These are phyloP conservation scores for Ephestia elutella DNA, from an alignment of 1,140 invertebrate species.

Conservation along the genomic window DNA sequence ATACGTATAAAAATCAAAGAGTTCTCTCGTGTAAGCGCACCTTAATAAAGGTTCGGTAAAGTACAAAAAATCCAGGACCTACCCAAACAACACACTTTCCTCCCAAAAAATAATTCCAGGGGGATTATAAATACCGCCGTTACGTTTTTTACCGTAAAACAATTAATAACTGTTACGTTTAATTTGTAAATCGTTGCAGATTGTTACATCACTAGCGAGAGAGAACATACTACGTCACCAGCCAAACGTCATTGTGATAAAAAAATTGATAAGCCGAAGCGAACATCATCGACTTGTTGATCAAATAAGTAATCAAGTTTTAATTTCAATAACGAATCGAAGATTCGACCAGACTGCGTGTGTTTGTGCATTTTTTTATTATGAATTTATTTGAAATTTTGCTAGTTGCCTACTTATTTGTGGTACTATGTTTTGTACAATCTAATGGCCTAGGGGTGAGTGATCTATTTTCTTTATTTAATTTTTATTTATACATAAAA, in stretches of 20 bases:
- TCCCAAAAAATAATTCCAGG: too few species aligned
- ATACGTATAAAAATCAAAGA: too few species aligned
- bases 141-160: too few species aligned
- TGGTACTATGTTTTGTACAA: not conserved
- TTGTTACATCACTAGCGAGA: slow-evolving; percentile 13
- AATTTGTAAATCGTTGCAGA: not conserved
- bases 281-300: slow-evolving; percentile 33
- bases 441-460: not conserved
- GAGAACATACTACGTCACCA: not conserved
- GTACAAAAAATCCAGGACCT: too few species aligned
- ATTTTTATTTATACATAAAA: not conserved
- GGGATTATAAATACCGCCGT: too few species aligned
- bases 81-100: too few species aligned
- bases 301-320: slow-evolving; percentile 20
- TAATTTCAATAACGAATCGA: slow-evolving; percentile 14
- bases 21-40: too few species aligned
- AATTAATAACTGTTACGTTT: too few species aligned
- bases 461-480: not conserved
- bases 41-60: too few species aligned
- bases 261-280: slow-evolving; percentile 11
- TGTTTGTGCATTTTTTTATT: not conserved
- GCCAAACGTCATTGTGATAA: slow-evolving; percentile 28
- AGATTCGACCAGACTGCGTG: not conserved
- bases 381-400: not conserved
- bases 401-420: not conserved